Evolutionary conservation across 2,888 invertebrate species (phyloP), one percentile per base, ranked within the genome.

Genomic region (Drosophila dives): DNA sequence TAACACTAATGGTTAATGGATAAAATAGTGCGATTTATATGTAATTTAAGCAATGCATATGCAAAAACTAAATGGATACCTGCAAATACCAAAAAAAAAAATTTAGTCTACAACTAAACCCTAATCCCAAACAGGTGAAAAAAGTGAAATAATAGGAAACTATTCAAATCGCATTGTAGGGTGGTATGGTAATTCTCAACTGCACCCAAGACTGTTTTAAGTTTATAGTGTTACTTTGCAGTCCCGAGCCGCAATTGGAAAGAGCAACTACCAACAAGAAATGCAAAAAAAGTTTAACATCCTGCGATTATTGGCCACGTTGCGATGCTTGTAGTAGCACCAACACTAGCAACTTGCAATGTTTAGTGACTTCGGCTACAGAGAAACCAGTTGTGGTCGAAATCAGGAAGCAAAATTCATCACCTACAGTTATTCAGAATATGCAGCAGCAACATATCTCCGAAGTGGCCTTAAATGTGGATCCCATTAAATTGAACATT

Each of bases 231-330:
- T 48, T 59, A 29, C 49, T 49, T 77, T 79, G 51, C 77, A 77
- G 77, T 72, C 64, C 61, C 17, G 45, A 45, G 34, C 32, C 20
- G 33, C 40, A 45, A 23, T 29, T 6, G 17, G 15, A 12, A 8
- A 42, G 23, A 23, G 56, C 68, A 29, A 45, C 64, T n/a, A 59
- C 56, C 63, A 78, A 68, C 34, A 78, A 77, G 49, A 84, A 80
- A 59, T 73, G 72, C 64, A 71, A 68, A 54, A 86, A 84, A 58
- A 80, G 70, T 34, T 61, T 66, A 45, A 76, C 62, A 72, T 94
- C 94, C 15, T 95, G 95, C 86, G 94, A 95, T 81, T 95, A 95
- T 92, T 95, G 95, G 95, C 95, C 95, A 20, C 89, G 92, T 42
- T 93, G 93, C 80, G 90, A 86, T 23, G 85, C 91, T 8, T 91